A percentile compares a stretch with the other conserved stretches of the same genome.
Evolutionary conservation across 2,888 invertebrate genomes (phyloP).

Genomic region (Cetonia aurata): DNA sequence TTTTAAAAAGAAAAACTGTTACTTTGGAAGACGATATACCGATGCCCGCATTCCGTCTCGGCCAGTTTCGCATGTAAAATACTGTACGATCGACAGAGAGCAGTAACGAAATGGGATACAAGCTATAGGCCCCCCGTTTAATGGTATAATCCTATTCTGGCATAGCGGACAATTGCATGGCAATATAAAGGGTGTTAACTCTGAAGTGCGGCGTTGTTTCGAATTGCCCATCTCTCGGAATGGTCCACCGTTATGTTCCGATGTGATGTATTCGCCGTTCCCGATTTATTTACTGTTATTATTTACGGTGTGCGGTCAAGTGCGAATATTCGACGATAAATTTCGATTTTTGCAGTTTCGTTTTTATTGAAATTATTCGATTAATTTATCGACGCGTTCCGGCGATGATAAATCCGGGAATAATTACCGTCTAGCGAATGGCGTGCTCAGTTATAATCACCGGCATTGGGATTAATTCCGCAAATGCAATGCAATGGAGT

Average conservation of each 20-base stretch:
- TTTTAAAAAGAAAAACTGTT: conserved; percentile 42
- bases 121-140: conserved; percentile 34
- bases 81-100: conserved; percentile 17
- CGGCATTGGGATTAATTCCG: conserved; percentile 6
- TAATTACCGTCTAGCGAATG: conserved; percentile 33
- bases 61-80: conserved; percentile 31
- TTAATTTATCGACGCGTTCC: conserved; percentile 52
- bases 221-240: conserved; percentile 54
- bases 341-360: conserved; percentile 60
- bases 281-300: conserved; percentile 43
- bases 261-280: conserved; percentile 34
- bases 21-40: conserved; percentile 35
- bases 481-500: conserved; percentile 9
- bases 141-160: conserved; percentile 47
- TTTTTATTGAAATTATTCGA: conserved; percentile 54
- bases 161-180: conserved; percentile 50
- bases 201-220: conserved; percentile 52
- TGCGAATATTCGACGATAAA: conserved; percentile 59
- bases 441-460: conserved; percentile 5
- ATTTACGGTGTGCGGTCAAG: conserved; percentile 55
- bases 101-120: conserved; percentile 3
- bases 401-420: conserved; percentile 44
- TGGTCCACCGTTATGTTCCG: conserved; percentile 52
- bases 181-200: conserved; percentile 54
- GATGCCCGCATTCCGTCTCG: conserved; percentile 12